A percentile compares a stretch with the other conserved stretches of the same genome.
Evolutionary conservation across 2,888 invertebrate genomes (phyloP).

Genomic region (Alitta virens): DNA sequence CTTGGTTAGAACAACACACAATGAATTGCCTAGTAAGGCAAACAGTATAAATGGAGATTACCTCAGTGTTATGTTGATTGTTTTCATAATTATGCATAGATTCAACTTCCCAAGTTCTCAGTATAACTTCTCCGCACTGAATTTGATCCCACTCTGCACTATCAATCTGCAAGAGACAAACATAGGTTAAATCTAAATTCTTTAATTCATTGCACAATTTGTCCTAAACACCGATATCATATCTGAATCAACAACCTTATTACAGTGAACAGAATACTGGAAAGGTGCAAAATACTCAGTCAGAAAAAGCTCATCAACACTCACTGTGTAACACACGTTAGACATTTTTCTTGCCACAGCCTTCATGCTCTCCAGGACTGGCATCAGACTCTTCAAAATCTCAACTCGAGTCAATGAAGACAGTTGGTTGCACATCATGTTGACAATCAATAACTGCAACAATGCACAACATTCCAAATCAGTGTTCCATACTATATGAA

Average conservation of each 20-base stretch:
- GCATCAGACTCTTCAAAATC: conserved; percentile 40
- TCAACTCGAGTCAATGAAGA: conserved; percentile 37
- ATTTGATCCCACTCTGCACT: conserved; percentile 36
- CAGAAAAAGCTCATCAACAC: conserved; percentile 16
- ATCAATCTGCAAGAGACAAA: conserved; percentile 33
- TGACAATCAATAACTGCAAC: conserved; percentile 39
- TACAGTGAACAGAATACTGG: no score
- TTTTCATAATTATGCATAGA: conserved; percentile 53
- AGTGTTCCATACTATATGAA: not conserved
- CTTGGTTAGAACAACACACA: no score
- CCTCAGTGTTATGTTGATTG: conserved; percentile 48
- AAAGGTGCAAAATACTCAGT: not conserved
- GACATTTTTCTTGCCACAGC: conserved; percentile 35
- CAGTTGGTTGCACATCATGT: conserved; percentile 37
- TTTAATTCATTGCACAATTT: no score
- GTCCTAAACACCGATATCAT: no score
- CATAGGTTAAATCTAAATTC: no score
- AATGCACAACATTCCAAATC: no score
- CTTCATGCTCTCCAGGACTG: conserved; percentile 34
- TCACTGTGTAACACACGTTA: conserved; percentile 42
- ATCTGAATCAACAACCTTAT: no score
- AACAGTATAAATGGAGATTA: conserved; percentile 15
- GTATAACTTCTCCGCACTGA: conserved; percentile 44
- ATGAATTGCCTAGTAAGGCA: no score
- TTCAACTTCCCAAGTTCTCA: conserved; percentile 52